Evolutionary conservation across 2,797 vertebrate genomes (phyloP).

Genomic region (Sebastes miniatus): DNA sequence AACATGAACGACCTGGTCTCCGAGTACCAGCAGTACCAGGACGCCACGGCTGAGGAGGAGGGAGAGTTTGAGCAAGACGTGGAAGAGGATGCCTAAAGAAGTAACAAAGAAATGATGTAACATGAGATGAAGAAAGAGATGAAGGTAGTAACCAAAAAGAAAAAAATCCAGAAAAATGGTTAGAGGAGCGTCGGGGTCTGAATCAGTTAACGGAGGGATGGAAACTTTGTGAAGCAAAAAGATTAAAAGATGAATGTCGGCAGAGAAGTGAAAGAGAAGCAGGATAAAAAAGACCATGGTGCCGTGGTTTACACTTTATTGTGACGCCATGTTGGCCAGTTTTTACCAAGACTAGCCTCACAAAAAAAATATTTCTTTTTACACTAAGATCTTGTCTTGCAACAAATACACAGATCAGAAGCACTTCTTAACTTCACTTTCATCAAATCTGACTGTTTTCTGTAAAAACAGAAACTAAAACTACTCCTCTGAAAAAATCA

Average conservation of each 20-base stretch:
- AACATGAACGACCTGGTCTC: constrained; percentile 84
- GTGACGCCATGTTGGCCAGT: neutral
- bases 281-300: constrained; percentile 9
- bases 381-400: neutral
- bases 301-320: constrained; percentile 28
- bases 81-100: constrained; percentile 81
- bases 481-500: too few species aligned
- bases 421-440: neutral
- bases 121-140: neutral
- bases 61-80: constrained; percentile 84
- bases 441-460: neutral
- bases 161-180: neutral
- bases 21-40: constrained; percentile 83
- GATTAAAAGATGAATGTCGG: constrained; percentile 1
- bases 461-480: neutral
- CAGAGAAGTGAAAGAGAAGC: neutral
- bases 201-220: neutral
- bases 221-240: neutral
- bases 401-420: neutral
- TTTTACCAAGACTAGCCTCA: neutral
- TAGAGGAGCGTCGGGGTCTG: neutral
- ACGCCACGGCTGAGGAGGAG: constrained; percentile 87
- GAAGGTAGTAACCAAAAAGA: neutral
- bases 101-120: neutral
- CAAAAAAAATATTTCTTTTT: neutral